Percentiles rank a stretch among this genome's conserved stretches.
These are phyloP conservation scores for Premnoplex brunnescens DNA, from an alignment of 2,797 vertebrate genomes.

Conservation along the genomic window DNA sequence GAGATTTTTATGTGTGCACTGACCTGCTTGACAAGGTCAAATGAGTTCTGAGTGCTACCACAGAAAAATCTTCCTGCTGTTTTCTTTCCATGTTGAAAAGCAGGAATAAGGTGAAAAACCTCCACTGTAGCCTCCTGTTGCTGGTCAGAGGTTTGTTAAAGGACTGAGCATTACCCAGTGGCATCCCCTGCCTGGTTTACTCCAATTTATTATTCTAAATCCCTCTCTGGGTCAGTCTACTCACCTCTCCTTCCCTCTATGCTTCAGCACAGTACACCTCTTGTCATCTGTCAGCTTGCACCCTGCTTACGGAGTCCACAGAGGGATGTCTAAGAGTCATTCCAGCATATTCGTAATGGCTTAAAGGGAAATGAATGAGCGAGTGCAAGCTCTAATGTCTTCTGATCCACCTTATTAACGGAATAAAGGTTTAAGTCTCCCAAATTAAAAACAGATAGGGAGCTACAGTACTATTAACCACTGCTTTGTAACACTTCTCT, in stretches of 20 bases:
- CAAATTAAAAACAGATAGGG: background rate
- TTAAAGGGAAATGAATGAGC: background rate
- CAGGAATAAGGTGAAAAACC: background rate
- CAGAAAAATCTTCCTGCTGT: background rate
- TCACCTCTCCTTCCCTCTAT: background rate
- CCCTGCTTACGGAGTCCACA: background rate
- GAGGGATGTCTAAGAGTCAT: background rate
- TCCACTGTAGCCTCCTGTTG: background rate
- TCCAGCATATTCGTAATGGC: background rate
- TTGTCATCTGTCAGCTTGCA: background rate
- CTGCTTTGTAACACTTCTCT: background rate
- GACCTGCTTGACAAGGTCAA: background rate
- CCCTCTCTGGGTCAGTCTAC: background rate
- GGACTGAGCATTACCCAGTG: background rate
- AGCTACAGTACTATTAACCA: background rate
- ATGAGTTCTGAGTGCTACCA: background rate
- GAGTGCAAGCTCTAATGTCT: background rate
- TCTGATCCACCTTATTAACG: background rate
- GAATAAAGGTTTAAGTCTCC: background rate
- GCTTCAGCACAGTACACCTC: background rate
- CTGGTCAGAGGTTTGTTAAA: background rate
- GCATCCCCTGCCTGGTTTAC: background rate
- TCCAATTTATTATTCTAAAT: background rate
- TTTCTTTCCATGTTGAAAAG: background rate
- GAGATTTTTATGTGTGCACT: background rate